Conservation (phyloP, 2,888 invertebrate genomes). For the Diachrysia chrysitis region DNA sequence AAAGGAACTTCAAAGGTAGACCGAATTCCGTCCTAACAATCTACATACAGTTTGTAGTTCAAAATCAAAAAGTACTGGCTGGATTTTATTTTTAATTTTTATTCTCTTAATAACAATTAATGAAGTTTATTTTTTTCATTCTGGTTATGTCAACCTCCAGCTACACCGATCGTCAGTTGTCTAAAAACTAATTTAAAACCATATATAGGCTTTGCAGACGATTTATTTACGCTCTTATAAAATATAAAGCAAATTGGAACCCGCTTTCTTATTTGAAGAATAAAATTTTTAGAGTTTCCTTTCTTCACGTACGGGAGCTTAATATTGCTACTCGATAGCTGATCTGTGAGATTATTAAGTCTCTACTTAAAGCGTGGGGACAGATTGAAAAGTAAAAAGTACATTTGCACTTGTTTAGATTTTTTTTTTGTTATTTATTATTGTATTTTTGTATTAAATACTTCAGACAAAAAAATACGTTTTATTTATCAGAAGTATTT, state of each 20-base stretch:
- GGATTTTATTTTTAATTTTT: too few relatives aligned
- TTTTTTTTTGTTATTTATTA: too few relatives aligned
- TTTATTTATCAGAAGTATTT: neutral
- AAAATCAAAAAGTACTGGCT: too few relatives aligned
- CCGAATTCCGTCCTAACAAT: neutral
- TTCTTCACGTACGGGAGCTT: neutral
- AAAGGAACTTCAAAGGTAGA: neutral
- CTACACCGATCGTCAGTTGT: neutral
- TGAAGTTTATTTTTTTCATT: too few relatives aligned
- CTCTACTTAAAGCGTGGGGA: neutral
- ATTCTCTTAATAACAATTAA: too few relatives aligned
- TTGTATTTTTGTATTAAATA: too few relatives aligned
- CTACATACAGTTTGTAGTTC: neutral
- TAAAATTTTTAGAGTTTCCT: neutral
- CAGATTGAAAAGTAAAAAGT: neutral
- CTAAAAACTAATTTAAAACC: too few relatives aligned
- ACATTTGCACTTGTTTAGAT: too few relatives aligned
- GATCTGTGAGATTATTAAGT: neutral
- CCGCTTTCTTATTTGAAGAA: slow-evolving; percentile 1
- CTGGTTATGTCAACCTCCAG: neutral
- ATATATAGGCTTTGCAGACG: too few relatives aligned
- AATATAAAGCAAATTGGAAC: neutral
- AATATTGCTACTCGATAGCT: neutral
- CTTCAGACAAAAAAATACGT: too few relatives aligned
- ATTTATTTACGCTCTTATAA: too few relatives aligned